These are phyloP conservation scores for Sinocyclocheilus maitianheensis DNA, from an alignment of 2,113 vertebrate species.

Conservation along the genomic window DNA sequence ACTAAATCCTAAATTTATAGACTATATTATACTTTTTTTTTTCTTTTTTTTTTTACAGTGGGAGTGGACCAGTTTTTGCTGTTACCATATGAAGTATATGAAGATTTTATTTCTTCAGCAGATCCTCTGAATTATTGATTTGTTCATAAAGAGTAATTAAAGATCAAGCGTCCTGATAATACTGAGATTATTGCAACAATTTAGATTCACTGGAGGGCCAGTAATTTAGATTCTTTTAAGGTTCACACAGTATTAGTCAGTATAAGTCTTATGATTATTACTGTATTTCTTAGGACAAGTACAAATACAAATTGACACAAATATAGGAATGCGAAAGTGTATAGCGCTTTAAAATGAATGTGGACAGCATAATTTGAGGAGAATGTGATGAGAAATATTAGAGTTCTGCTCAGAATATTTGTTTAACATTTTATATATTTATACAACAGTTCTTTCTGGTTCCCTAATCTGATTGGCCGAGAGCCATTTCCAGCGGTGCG, in stretches of 20 bases:
- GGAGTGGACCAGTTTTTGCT: neutral
- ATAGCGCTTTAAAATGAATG: neutral
- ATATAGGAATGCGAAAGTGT: neutral
- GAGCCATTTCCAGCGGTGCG: no score
- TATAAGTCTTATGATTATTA: neutral
- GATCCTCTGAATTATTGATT: constrained; percentile 57
- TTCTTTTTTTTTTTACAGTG: neutral
- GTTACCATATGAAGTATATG: constrained; percentile 4
- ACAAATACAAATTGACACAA: neutral
- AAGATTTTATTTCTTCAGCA: constrained; percentile 19
- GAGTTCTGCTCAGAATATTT: neutral
- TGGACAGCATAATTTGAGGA: neutral
- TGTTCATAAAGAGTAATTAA: constrained; percentile 56
- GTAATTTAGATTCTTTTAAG: neutral
- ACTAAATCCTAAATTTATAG: neutral
- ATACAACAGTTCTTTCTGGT: neutral
- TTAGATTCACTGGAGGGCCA: constrained; percentile 34
- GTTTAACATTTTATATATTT: neutral
- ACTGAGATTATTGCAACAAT: constrained; percentile 44
- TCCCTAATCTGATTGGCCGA: no score
- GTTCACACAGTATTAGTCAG: neutral
- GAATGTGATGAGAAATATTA: neutral
- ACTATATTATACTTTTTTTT: neutral
- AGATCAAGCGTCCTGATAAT: constrained; percentile 52
- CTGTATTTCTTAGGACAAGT: neutral